Evolutionary conservation across 2,888 invertebrate genomes (phyloP).

Genomic region (Leptopilina drosophilae): DNA sequence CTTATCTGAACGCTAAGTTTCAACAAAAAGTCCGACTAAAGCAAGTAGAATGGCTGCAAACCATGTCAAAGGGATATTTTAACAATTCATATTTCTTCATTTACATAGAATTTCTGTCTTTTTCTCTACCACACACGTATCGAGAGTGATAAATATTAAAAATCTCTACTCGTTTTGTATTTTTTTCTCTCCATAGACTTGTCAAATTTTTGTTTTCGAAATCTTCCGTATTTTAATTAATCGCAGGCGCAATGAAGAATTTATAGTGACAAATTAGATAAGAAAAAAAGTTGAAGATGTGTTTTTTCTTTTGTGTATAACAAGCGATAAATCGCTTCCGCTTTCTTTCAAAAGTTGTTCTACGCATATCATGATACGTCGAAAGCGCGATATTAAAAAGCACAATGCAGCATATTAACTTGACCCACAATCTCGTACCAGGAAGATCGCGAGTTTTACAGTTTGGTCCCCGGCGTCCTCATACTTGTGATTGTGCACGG

Average conservation of each 20-base stretch:
- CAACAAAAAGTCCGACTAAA: not conserved
- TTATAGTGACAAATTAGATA: too few species aligned
- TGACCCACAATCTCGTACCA: conserved; percentile 54
- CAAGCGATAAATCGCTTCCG: not conserved
- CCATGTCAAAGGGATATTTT: not conserved
- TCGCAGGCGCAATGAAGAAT: too few species aligned
- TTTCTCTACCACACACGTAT: too few species aligned
- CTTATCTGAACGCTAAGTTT: conserved; percentile 13
- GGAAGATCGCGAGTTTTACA: conserved; percentile 50
- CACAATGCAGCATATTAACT: conserved; percentile 42
- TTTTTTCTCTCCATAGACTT: too few species aligned
- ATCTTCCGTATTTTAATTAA: too few species aligned
- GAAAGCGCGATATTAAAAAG: conserved; percentile 39
- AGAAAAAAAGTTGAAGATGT: too few species aligned
- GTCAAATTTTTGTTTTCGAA: too few species aligned
- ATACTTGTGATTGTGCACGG: conserved; percentile 38
- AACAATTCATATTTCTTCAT: conserved; percentile 14
- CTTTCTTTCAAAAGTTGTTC: not conserved
- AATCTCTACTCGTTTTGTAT: too few species aligned
- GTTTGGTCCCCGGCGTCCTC: conserved; percentile 48
- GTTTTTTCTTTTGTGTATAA: too few species aligned
- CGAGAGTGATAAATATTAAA: too few species aligned
- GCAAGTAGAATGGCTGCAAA: not conserved
- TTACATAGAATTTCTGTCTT: not conserved
- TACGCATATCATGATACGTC: conserved; percentile 15